Evolutionary conservation across 2,797 vertebrate genomes (phyloP).

Genomic region (Petrocephalus schoutedeni): DNA sequence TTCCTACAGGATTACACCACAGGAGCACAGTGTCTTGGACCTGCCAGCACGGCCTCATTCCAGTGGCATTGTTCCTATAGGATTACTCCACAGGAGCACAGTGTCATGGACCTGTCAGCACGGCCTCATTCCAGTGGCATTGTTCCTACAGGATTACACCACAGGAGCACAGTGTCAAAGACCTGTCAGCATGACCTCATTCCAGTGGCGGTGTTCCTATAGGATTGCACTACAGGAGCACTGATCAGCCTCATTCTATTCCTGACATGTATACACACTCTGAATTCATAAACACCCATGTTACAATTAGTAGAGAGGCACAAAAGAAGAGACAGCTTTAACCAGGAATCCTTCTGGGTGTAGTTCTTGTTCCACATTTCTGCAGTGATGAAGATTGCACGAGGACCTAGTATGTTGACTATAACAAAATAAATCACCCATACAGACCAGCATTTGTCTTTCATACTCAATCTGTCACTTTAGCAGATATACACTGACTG

Average conservation of each 20-base stretch:
- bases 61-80: neutral
- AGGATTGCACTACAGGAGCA: neutral
- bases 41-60: too few relatives aligned
- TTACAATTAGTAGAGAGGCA: neutral
- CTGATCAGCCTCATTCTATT: too few relatives aligned
- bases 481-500: neutral
- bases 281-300: neutral
- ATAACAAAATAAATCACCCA: constrained; percentile 1
- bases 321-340: neutral
- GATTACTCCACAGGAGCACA: neutral
- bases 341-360: neutral
- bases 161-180: neutral
- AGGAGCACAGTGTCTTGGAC: too few relatives aligned
- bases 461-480: constrained; percentile 15
- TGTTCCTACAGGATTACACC: neutral
- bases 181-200: neutral
- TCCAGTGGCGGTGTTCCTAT: neutral
- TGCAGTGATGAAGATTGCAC: constrained; percentile 6
- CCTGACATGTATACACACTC: constrained; percentile 18
- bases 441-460: constrained; percentile 19
- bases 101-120: neutral
- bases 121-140: neutral
- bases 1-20: too few relatives aligned
- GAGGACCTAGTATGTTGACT: neutral
- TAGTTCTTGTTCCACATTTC: neutral